A percentile compares a stretch with the other conserved stretches of the same genome.
Conservation (phyloP, 2,888 invertebrate species). For the Habrosyne pyritoides region DNA sequence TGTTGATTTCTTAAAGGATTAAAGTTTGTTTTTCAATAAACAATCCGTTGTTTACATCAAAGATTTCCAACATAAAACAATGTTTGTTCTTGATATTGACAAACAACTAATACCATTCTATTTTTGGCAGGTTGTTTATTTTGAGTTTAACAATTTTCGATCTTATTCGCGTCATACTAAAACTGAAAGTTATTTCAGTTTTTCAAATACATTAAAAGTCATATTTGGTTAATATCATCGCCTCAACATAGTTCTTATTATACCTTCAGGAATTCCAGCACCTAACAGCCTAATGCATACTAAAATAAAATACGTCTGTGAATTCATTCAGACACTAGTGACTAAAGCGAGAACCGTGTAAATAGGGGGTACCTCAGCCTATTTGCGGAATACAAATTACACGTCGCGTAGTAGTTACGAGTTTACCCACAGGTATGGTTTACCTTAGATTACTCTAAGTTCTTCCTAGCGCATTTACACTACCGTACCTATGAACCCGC, state of each 20-base stretch:
- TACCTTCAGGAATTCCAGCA: background rate
- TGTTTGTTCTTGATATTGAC: too few relatives aligned
- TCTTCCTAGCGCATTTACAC: constrained; percentile 22
- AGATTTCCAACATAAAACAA: background rate
- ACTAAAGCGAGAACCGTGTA: constrained; percentile 23
- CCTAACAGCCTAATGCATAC: background rate
- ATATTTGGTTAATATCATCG: too few relatives aligned
- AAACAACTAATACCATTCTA: too few relatives aligned
- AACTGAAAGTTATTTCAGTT: too few relatives aligned
- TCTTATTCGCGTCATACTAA: too few relatives aligned
- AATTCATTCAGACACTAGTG: constrained; percentile 7
- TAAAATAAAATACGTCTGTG: constrained; percentile 2
- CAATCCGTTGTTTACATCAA: constrained; percentile 11
- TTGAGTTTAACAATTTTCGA: too few relatives aligned
- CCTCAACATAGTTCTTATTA: background rate
- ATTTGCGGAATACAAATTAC: constrained; percentile 42
- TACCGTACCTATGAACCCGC: too few relatives aligned
- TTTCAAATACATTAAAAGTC: too few relatives aligned
- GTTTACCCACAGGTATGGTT: constrained; percentile 17
- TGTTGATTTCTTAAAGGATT: constrained; percentile 6
- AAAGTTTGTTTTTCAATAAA: constrained; percentile 18
- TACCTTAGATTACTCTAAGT: constrained; percentile 16
- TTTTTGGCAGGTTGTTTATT: too few relatives aligned
- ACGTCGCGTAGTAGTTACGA: constrained; percentile 20
- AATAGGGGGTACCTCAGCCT: constrained; percentile 22